Conservation (phyloP, 1,140 invertebrate genomes). For the Papilio machaon region DNA sequence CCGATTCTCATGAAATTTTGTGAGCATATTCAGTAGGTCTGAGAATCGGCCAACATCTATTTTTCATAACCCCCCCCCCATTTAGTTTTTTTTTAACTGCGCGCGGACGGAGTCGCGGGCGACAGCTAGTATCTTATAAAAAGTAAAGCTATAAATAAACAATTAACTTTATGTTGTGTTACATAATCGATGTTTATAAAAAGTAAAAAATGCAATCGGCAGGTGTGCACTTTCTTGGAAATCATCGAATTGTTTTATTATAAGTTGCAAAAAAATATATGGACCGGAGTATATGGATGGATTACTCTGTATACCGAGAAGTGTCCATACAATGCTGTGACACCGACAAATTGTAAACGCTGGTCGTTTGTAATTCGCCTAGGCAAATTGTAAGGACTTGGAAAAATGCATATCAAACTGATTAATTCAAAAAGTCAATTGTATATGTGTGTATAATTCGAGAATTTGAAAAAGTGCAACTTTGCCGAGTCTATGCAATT, state of each 20-base stretch:
- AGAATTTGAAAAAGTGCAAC: not conserved
- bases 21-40: no score
- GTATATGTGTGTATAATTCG: not conserved
- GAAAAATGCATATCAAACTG: not conserved
- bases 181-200: not conserved
- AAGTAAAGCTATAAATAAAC: not conserved
- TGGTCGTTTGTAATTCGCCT: not conserved
- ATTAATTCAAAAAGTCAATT: not conserved
- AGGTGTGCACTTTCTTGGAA: conserved; percentile 18
- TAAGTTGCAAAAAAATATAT: not conserved
- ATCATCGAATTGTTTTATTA: not conserved
- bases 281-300: not conserved
- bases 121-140: no score
- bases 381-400: not conserved
- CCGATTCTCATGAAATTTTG: no score
- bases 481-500: not conserved
- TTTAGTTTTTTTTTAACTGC: no score
- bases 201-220: not conserved
- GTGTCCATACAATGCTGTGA: conserved; percentile 1
- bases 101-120: no score
- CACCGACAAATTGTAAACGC: not conserved
- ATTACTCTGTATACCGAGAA: not conserved
- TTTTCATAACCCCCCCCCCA: no score
- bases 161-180: not conserved
- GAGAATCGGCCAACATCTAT: no score